phyloP scores from a whole-genome alignment of 2,113 vertebrate genomes.

The Seriola aureovittata region DNA sequence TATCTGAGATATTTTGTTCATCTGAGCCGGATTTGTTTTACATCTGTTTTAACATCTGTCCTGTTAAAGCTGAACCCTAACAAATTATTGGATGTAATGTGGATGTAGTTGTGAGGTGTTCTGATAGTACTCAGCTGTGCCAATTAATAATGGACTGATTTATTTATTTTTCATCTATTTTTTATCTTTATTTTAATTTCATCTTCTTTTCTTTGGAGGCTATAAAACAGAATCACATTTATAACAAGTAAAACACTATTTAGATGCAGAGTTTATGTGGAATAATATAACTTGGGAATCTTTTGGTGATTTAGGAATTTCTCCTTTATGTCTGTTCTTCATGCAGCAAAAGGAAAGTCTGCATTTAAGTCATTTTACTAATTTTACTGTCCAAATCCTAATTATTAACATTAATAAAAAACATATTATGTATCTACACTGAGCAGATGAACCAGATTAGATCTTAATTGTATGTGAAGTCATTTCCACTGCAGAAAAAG shows the following conservation, averaged over 20 bases:
- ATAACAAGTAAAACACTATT: too few relatives aligned
- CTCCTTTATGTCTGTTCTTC: neutral
- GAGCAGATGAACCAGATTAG: neutral
- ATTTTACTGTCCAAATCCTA: neutral
- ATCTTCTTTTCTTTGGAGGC: neutral
- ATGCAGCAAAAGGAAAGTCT: too few relatives aligned
- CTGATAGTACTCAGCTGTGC: neutral
- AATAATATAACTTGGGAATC: neutral
- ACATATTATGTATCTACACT: too few relatives aligned
- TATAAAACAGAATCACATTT: neutral
- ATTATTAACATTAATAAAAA: neutral
- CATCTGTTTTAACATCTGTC: neutral
- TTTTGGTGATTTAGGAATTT: neutral
- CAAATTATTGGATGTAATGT: neutral
- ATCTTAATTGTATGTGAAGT: neutral
- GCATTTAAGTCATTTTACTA: neutral
- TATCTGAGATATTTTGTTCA: constrained; percentile 16
- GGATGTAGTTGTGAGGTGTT: neutral
- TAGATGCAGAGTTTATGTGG: too few relatives aligned
- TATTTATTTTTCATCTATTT: neutral
- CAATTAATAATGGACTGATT: neutral
- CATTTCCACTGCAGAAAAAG: neutral
- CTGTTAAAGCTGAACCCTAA: neutral
- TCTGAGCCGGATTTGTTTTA: neutral
- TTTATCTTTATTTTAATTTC: neutral